Base-by-base conservation (phyloP, 2,797 vertebrate species). In the Graptemys geographica region DNA sequence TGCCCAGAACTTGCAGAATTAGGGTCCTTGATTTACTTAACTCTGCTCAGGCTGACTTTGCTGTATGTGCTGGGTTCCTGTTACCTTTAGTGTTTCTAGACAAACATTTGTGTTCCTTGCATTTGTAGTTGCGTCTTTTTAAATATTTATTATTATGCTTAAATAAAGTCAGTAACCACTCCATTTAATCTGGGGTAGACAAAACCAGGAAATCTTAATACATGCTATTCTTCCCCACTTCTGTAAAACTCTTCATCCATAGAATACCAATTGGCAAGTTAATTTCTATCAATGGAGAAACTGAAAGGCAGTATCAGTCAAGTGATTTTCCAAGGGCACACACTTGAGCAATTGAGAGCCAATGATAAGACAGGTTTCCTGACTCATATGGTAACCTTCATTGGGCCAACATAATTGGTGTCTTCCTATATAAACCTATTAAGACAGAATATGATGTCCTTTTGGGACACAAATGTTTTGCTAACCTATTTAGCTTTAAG, bases 1-100 rank as follows among this genome's bases (percentile, higher is more conserved):
- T 37, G 69, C 41, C 81, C 94, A 89, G 6, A 53, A 53, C 83
- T 65, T 86, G 31, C 52, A 62, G 92, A 87, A 79, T 85, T 1
- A 0, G 82, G 84, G 51, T 93, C n/a, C 23, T 44, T 11, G 72
- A 44, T 25, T 55, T 44, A 44, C 19, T 44, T 25, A 74, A 23
- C 12, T 74, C 72, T 44, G 37, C 7, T 13, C 19, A 41, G 23
- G 23, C 72, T 25, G 25, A 74, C 41, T 91, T 65, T 55, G 41
- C 79, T 33, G 3, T 5, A 16, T 56, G 52, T 44, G 47, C 62
- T 47, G 8, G 79, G 28, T 41, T 90, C n/a, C n/a, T 92, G 2
- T 92, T 87, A 21, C 41, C 11, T 18, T 5, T 59, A 72, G 25
- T 62, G 8, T 65, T 65, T 89, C 57, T 59, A 52, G 5, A 15